Evolutionary conservation across 1,140 invertebrate genomes (phyloP), one percentile per base, ranked within the genome.

Genomic region (Macrobrachium rosenbergii): DNA sequence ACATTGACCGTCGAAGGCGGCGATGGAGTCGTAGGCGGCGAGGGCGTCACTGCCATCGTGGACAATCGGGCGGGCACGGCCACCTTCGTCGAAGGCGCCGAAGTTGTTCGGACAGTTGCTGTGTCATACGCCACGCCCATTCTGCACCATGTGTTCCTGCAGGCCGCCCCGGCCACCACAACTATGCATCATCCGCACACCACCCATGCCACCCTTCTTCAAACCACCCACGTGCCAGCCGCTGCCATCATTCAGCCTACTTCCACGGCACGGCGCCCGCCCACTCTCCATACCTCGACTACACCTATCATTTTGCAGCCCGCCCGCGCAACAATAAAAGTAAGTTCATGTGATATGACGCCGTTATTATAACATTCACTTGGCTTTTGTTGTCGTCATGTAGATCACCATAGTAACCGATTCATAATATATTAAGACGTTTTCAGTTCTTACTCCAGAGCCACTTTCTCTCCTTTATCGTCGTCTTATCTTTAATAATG

Each of bases 51-150:
- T 21, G 88, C 88, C 59, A 89, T 89, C 16, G 88, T 89, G 73
- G 88, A 89, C 73, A 78, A 72, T 8, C 83, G 81, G 43, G 62
- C 86, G 19, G 89, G 84, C 62, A 89, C 86, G 64, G 86, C 86
- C 45, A 89, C 86, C 0, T 67, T 89, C 19, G 85, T 89, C 60
- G 86, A 88, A 72, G 89, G 89, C 16, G 86, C 89, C 60, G 89
- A 89, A 73, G 89, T 89, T 52, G 89, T 89, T 21, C 72, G 86
- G 43, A 88, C 89, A 16, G 79, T 69, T 21, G 89, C 83, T 7
- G 89, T 89, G 78, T 89, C 89, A 23, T 89, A 89, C 77, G 89
- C 89, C 45, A 89, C 89, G n/a, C 89, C 89, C 78, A 89, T 89
- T 79, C 72, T 89, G 59, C 89, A 88, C 82, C 86, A 89, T 58